Base-by-base conservation (phyloP, 2,888 invertebrate species). In the Dichetophora obliterata region DNA sequence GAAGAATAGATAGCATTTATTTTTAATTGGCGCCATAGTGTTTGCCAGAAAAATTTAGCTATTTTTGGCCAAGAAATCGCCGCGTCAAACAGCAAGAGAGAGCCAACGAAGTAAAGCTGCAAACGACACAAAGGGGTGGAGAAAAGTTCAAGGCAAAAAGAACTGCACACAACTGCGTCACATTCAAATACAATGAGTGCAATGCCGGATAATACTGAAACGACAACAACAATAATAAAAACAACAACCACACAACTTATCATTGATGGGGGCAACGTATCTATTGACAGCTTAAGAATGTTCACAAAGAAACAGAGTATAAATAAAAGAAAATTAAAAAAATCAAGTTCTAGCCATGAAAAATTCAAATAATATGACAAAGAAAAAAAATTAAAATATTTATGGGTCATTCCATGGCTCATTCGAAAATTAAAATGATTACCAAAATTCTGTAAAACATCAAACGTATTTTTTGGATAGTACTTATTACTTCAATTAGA, bases 11-110 rank as follows among this genome's bases (percentile, higher is more conserved):
- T 61, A 63, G 50, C 52, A 63, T 73, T 73, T 74, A 65, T 65
- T 74, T 74, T 74, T 74, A 74, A 74, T 74, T 74, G 74, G 74
- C 74, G 74, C 74, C 74, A 74, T 9, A 74, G 37, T 22, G 66
- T 65, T 65, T 66, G 74, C 72, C 66, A 65, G 37, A 34, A 74
- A 57, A 66, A 31, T 22, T 52, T 65, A 22, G 54, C 74, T 74
- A 74, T 74, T 74, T 74, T 66, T 66, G 66, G 74, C 74, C 43
- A 65, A 52, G 22, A 74, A 74, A 27, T 54, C 31, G 48, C 43
- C 61, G 72, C 72, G 48, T 48, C 48, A 11, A 52, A 16, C 16
- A n/a, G 5, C 37, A 1, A 66, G 19, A 31, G n/a, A 19, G 71
- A 37, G 37, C 27, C 22, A 68, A 19, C 22, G 54, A 57, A 37